phyloP scores from a whole-genome alignment of 2,797 vertebrate genomes.

The Cheracebus regulus region DNA sequence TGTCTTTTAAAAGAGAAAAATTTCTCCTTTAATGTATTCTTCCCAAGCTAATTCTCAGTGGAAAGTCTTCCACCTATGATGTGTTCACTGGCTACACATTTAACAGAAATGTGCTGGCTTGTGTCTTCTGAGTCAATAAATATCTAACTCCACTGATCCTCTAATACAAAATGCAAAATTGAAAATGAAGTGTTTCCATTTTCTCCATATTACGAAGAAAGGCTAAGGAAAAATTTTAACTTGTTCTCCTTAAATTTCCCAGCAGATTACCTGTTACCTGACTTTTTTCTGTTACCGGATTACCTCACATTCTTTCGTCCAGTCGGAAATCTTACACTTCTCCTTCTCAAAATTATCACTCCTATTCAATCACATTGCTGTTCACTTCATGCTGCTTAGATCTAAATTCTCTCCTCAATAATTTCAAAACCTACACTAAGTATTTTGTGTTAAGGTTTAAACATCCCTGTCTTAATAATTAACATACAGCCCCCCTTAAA shows the following conservation, averaged over 20 bases:
- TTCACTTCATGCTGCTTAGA: background rate
- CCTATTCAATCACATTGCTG: background rate
- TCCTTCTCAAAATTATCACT: background rate
- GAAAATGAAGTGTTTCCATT: background rate
- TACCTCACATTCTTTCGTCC: background rate
- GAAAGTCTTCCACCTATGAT: background rate
- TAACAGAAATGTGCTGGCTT: background rate
- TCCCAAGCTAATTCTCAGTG: background rate
- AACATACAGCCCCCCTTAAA: background rate
- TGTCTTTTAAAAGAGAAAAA: background rate
- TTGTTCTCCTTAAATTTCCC: background rate
- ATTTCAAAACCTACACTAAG: background rate
- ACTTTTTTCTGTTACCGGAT: too few species aligned
- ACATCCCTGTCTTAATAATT: background rate
- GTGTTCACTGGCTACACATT: background rate
- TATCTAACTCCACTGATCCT: background rate
- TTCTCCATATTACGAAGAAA: background rate
- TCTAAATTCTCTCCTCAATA: background rate
- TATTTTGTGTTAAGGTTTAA: background rate
- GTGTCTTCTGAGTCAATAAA: background rate
- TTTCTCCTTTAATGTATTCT: background rate
- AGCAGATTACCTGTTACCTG: too few species aligned
- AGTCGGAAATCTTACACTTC: too few species aligned
- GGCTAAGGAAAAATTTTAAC: too few species aligned
- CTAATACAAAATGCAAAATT: background rate